Evolutionary conservation across 1,140 invertebrate genomes (phyloP), one percentile per base, ranked within the genome.

Genomic region (Pemphigus obesinymphae): DNA sequence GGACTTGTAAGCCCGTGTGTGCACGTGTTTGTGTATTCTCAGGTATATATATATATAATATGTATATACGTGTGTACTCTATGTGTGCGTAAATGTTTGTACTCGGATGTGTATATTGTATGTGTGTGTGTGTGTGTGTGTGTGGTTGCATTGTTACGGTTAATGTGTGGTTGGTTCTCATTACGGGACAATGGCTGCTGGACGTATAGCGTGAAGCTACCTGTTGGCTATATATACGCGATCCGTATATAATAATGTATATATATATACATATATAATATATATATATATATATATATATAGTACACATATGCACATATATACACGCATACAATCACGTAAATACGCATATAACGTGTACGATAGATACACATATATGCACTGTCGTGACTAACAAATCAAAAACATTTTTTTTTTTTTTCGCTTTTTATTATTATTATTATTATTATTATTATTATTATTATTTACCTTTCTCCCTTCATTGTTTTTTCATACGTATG

Each of bases 381-480:
- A 34, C 53, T 17, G 34, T 78, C 75, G 75, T 78, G 75, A 78
- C 75, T 20, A 78, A 78, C 75, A 78, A 78, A 78, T 78, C 75
- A 78, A 61, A 58, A 58, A 78, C 48, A 23, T 26, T 78, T 78
- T 53, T 73, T 50, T 45, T 72, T 48, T 6, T 40, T 31, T 26
- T 58, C 17, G 17, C 50, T 73, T 10, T 31, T 29, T 26, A 31
- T 8, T 8, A 40, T n/a, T n/a, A n/a, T n/a, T n/a, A n/a, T n/a
- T n/a, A n/a, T n/a, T n/a, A n/a, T n/a, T n/a, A n/a, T n/a, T 68
- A 68, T 68, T 68, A 66, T 37, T 55, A 53, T 75, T 55, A 20
- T 48, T 3, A n/a, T 75, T 75, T 75, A 75, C 72, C 48, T 78
- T 37, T 78, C 48, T 78, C 73, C 73, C 26, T 23, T 78, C 50